Conservation (phyloP, 2,113 vertebrate genomes). For the Orcinus orca region DNA sequence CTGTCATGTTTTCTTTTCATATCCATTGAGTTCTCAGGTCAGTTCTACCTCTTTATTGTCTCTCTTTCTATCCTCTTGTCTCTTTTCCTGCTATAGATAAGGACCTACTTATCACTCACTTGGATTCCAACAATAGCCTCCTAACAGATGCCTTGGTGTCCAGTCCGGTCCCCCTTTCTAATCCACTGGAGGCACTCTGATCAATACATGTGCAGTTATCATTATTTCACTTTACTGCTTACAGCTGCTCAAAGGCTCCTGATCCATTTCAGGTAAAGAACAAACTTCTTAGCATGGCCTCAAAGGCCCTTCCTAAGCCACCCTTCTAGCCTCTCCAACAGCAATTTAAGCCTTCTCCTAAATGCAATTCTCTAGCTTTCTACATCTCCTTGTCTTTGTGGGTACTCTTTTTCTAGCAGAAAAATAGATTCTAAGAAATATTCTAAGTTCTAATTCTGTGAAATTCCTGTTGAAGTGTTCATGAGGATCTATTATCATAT, state of each 20-base stretch:
- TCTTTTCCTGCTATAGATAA: neutral
- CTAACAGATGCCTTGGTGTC: neutral
- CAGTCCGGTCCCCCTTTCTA: fast-evolving
- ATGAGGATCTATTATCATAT: neutral
- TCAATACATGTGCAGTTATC: neutral
- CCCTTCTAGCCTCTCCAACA: neutral
- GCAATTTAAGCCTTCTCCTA: neutral
- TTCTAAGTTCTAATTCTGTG: too few relatives aligned
- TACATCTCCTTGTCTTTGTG: neutral
- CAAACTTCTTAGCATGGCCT: neutral
- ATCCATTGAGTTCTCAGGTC: neutral
- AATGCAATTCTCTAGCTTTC: neutral
- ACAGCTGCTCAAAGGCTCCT: neutral
- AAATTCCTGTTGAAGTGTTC: neutral
- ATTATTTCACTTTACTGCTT: neutral
- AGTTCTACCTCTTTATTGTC: neutral
- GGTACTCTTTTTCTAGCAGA: neutral
- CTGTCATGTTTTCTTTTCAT: neutral
- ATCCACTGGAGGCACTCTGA: neutral
- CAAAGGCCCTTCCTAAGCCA: neutral
- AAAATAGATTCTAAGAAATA: neutral
- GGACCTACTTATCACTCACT: neutral
- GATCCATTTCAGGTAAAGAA: neutral
- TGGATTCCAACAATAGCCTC: neutral
- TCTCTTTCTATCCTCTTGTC: neutral